These are phyloP conservation scores for Rousettus leschenaultii DNA, from an alignment of 2,113 vertebrate species.

Conservation along the genomic window DNA sequence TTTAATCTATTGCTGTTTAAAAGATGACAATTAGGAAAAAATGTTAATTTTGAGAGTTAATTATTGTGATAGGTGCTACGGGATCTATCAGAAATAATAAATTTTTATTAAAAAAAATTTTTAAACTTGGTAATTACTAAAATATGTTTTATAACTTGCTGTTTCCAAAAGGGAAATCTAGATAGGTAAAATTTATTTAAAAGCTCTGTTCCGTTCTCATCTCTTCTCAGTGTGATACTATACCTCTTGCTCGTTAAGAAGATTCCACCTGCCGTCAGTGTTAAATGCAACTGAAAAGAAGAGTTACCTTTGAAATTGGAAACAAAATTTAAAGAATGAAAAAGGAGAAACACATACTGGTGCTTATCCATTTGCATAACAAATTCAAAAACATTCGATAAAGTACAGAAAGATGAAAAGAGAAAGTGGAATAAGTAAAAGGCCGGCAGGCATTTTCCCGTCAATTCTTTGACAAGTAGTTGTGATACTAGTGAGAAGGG, in stretches of 20 bases:
- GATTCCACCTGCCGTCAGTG: not conserved
- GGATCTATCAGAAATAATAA: not conserved
- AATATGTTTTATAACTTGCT: not conserved
- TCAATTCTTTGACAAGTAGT: not conserved
- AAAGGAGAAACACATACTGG: not conserved
- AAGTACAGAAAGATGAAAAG: not conserved
- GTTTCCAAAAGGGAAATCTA: not conserved
- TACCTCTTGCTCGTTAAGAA: not conserved
- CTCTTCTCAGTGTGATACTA: not conserved
- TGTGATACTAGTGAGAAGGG: not conserved
- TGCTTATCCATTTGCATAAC: not conserved
- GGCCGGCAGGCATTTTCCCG: not conserved
- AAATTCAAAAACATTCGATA: not conserved
- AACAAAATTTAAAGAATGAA: not conserved
- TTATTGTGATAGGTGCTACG: not conserved
- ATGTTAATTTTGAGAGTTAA: not conserved
- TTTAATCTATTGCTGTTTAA: not conserved
- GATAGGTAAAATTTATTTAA: constrained; percentile 8
- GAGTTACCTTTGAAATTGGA: not conserved
- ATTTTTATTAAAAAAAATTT: not conserved
- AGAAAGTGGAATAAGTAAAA: not conserved
- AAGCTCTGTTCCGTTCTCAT: not conserved
- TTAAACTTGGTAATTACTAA: not conserved
- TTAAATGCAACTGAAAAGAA: not conserved
- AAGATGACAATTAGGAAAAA: not conserved